Conservation (phyloP, 2,797 vertebrate species). For the Gobionotothen gibberifrons region DNA sequence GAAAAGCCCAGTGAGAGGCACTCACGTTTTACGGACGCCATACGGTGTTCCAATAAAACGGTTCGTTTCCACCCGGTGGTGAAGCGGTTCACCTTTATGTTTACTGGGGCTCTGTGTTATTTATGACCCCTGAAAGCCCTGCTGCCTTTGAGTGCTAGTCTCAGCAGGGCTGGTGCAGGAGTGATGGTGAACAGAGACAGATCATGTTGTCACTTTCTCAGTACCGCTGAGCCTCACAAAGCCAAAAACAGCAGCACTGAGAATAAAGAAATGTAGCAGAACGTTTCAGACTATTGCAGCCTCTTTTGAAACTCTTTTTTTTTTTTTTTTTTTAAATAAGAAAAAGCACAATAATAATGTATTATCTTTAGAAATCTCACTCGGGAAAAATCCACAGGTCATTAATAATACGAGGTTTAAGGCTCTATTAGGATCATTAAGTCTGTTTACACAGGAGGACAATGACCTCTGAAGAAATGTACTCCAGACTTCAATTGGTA, state of each 20-base stretch:
- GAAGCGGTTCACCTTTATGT: constrained; percentile 80
- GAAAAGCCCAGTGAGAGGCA: constrained; percentile 72
- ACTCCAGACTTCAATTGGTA: background rate
- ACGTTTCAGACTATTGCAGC: constrained; percentile 22
- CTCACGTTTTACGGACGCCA: constrained; percentile 77
- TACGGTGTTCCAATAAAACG: constrained; percentile 82
- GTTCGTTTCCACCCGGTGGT: constrained; percentile 82
- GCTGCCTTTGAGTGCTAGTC: constrained; percentile 78
- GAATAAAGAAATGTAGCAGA: constrained; percentile 44
- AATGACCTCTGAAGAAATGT: constrained; percentile 1
- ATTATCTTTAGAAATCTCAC: constrained; percentile 27
- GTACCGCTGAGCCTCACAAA: constrained; percentile 64
- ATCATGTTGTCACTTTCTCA: constrained; percentile 80
- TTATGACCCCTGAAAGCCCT: constrained; percentile 79
- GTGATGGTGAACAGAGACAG: constrained; percentile 81
- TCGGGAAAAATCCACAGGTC: constrained; percentile 17
- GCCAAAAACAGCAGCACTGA: constrained; percentile 63
- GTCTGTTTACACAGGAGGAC: constrained; percentile 4
- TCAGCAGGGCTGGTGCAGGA: constrained; percentile 69
- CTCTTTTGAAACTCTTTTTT: background rate
- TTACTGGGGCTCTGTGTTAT: constrained; percentile 77
- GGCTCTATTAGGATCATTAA: constrained; percentile 14
- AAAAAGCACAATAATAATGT: constrained; percentile 23
- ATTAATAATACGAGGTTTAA: constrained; percentile 22
- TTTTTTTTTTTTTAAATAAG: too few relatives aligned